A percentile compares a stretch with the other conserved stretches of the same genome.
These are phyloP conservation scores for Philereme vetulata DNA, from an alignment of 2,888 invertebrate genomes.

Conservation along the genomic window DNA sequence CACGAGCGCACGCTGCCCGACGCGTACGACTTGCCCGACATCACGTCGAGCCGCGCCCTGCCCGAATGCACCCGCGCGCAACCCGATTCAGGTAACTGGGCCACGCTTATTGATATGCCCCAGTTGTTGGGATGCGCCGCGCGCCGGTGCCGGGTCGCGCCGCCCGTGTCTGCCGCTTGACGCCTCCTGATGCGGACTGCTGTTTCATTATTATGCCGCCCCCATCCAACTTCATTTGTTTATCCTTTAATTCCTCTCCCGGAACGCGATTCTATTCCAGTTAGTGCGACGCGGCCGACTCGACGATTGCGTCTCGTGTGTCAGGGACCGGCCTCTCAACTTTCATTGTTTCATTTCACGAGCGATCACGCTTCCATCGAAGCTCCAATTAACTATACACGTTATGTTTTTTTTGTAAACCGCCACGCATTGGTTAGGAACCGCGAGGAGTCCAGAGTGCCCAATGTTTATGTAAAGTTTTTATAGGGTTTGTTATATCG, in stretches of 20 bases:
- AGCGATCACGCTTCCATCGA: conserved; percentile 48
- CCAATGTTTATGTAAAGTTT: conserved; percentile 19
- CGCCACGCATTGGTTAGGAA: conserved; percentile 11
- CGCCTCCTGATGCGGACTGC: conserved; percentile 78
- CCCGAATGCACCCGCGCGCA: conserved; percentile 55
- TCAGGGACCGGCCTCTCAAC: conserved; percentile 64
- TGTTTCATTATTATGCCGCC: conserved; percentile 75
- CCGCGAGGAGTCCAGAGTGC: conserved; percentile 11
- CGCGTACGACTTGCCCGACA: conserved; percentile 83
- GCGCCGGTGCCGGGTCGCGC: conserved; percentile 65
- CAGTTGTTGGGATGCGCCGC: conserved; percentile 71
- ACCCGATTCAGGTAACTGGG: conserved; percentile 72
- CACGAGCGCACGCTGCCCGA: conserved; percentile 82
- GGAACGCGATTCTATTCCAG: conserved; percentile 77
- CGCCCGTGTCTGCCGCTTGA: conserved; percentile 76
- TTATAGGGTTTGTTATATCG: not conserved
- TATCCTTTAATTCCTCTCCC: conserved; percentile 81
- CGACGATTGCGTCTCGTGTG: conserved; percentile 70
- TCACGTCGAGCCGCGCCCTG: conserved; percentile 47
- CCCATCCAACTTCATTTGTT: conserved; percentile 78
- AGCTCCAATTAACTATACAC: conserved; percentile 38
- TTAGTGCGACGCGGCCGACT: conserved; percentile 72
- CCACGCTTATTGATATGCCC: conserved; percentile 80
- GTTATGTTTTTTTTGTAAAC: conserved; percentile 13
- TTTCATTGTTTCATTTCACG: conserved; percentile 66